Evolutionary conservation across 2,797 vertebrate genomes (phyloP).

Genomic region (Sebastes matsubarae): DNA sequence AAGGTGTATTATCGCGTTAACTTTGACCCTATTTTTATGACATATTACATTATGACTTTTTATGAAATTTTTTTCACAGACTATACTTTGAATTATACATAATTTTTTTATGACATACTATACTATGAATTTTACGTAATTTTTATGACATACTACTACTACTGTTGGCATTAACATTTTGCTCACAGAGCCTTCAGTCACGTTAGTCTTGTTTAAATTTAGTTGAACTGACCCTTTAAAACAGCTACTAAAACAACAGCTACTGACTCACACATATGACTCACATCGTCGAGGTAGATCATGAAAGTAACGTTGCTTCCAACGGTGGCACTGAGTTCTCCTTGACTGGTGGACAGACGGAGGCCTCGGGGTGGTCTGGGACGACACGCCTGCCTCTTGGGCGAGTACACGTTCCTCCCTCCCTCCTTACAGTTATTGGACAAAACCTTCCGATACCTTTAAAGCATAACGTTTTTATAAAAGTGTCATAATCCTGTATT

Average conservation of each 20-base stretch:
- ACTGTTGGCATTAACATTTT: not conserved
- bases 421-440: conserved; percentile 95
- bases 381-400: conserved; percentile 89
- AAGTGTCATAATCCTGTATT: not conserved
- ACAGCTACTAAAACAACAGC: not conserved
- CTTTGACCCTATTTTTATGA: not conserved
- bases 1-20: too few relatives aligned
- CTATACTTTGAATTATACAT: not conserved
- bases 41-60: not conserved
- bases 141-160: not conserved
- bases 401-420: conserved; percentile 86
- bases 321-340: conserved; percentile 86
- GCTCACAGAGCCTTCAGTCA: not conserved
- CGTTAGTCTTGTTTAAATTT: not conserved
- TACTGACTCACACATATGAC: conserved; percentile 27
- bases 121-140: not conserved
- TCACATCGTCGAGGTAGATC: conserved; percentile 91
- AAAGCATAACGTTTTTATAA: not conserved
- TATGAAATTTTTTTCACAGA: not conserved
- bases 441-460: conserved; percentile 93
- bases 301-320: conserved; percentile 93
- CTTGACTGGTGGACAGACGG: conserved; percentile 86
- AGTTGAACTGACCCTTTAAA: not conserved
- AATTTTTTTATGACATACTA: not conserved
- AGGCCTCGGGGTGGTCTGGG: conserved; percentile 89